Evolutionary conservation across 1,140 invertebrate species (phyloP), one percentile per base, ranked within the genome.

Genomic region (Oedothorax gibbosus): DNA sequence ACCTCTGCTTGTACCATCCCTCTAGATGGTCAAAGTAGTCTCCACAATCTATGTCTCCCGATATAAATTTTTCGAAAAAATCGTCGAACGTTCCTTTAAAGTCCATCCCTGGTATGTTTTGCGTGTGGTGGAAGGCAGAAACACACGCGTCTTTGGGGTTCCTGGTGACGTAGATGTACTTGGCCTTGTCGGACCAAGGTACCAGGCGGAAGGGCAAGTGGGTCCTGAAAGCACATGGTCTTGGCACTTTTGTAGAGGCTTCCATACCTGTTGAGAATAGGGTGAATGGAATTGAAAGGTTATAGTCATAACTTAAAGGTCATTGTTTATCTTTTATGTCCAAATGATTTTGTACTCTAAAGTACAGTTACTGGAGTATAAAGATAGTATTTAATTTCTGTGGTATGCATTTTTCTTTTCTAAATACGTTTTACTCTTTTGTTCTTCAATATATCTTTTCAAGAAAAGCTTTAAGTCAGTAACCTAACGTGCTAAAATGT

Each of bases 121-220:
- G 92, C 89, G 95, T 94, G 60, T 96, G 92, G 89, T 96, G 93
- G 88, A 94, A 97, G 89, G 94, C 96, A 0, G 95, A 97, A 0
- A 96, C 94, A 7, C 93, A 94, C 0, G 96, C 94, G 89, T 97
- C 96, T 89, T 96, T 87, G 3, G 87, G 86, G 21, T 87, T 87
- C 15, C 87, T 86, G 54, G 83, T 57, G 2, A 87, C 20, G 60
- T 83, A 87, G n/a, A 87, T 83, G 50, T 87, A 87, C 64, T 87
- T 87, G 20, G 87, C 87, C 14, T 86, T 18, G 4, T 62, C n/a
- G 8, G 78, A 84, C 56, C 49, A 79, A 0, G 85, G 87, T 20
- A 57, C n/a, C 51, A 82, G 50, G n/a, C 86, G 72, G 50, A 75
- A 87, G 0, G 87, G 86, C 11, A 87, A 62, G 56, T 87, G 87